A percentile compares a stretch with the other conserved stretches of the same genome.
phyloP scores from a whole-genome alignment of 1,140 invertebrate genomes.

The Drosophila pectinifera region DNA sequence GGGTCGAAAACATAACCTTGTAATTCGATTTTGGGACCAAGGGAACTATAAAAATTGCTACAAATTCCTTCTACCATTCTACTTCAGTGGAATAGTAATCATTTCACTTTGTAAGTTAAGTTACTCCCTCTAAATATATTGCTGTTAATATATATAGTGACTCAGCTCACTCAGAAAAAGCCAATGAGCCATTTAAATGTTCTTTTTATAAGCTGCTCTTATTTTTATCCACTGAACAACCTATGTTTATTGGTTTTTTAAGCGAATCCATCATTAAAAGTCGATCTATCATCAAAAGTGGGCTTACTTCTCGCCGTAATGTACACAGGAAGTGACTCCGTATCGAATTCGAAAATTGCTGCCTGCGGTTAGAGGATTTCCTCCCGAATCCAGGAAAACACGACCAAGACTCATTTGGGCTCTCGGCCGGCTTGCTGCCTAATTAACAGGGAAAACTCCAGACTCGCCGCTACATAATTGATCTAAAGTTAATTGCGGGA shows the following conservation, averaged over 20 bases:
- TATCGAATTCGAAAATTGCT: background rate
- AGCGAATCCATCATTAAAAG: background rate
- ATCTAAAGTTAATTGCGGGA: conserved; percentile 79
- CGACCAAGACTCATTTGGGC: conserved; percentile 14
- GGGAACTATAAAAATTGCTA: background rate
- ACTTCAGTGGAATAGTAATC: background rate
- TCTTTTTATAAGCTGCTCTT: no score
- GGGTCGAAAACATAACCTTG: background rate
- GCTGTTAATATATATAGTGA: no score
- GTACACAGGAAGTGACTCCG: background rate
- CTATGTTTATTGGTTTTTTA: background rate
- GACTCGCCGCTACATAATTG: conserved; percentile 55
- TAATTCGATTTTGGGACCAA: background rate
- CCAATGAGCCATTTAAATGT: no score
- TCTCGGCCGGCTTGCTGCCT: conserved; percentile 36
- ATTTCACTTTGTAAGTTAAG: no score
- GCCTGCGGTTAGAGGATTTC: background rate
- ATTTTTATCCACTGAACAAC: background rate
- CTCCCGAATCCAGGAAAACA: background rate
- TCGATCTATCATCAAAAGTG: background rate
- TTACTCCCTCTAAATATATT: background rate
- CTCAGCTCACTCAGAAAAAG: no score
- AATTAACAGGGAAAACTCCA: conserved; percentile 29
- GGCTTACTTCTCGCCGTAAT: background rate
- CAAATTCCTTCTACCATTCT: no score